Evolutionary conservation across 2,113 vertebrate genomes (phyloP), one percentile per base, ranked within the genome.

Genomic region (Scytalopus superciliaris): DNA sequence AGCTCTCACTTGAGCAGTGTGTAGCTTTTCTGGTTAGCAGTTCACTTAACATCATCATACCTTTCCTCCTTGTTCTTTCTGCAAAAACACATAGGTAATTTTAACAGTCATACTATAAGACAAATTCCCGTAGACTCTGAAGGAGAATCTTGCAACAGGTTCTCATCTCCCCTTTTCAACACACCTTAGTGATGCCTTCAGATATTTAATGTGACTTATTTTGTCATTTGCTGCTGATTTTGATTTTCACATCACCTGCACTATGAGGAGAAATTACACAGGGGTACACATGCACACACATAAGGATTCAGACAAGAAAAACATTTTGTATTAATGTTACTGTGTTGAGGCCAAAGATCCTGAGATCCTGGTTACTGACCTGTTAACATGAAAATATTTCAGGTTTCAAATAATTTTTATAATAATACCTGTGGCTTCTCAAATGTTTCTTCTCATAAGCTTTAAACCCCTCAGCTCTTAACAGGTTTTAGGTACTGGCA

Each of bases 401-500:
- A 66, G 22, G 40, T 75, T 92, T 62, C 64, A 78, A 94, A 12
- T 37, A 28, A 19, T 76, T 87, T 67, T 81, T 8, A 28, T 81
- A 72, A 31, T 37, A 92, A 89, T 74, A 95, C 27, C 62, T 87
- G 67, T 79, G 74, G 47, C 52, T 84, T 94, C 47, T 79, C 47
- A 73, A 91, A 91, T 47, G 31, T 78, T 96, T 68, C 16, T 64
- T 59, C 49, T 62, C 19, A 55, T 59, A 64, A 94, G 50, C 60
- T 88, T 63, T 91, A 92, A 74, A 24, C 15, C 30, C 63, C 35
- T 62, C 35, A 94, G 96, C 27, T 84, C 56, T 93, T 87, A 89
- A 75, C 25, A 85, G 57, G 79, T 96, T 97, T 96, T 80, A 95
- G 68, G 85, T 45, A 67, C 33, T 80, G 33, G 42, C 19, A 94